Conservation (phyloP, 2,888 invertebrate genomes). For the Bembecia ichneumoniformis region DNA sequence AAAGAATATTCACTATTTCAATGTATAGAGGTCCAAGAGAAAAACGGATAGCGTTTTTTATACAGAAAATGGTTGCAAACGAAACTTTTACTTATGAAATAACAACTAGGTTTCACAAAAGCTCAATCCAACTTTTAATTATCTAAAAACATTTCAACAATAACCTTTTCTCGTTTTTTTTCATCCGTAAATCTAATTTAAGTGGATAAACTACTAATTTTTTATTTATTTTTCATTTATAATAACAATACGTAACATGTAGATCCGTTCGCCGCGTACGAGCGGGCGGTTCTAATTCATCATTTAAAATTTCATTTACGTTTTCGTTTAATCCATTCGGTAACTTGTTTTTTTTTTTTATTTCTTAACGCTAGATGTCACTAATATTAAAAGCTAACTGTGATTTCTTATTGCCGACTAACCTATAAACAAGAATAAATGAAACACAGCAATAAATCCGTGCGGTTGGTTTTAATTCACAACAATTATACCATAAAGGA, state of each 20-base stretch:
- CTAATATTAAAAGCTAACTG: constrained; percentile 69
- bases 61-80: constrained; percentile 26
- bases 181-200: constrained; percentile 60
- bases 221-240: constrained; percentile 23
- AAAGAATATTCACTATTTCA: neutral
- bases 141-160: constrained; percentile 72
- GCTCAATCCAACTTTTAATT: constrained; percentile 65
- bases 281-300: constrained; percentile 42
- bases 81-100: constrained; percentile 35
- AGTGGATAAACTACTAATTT: constrained; percentile 67
- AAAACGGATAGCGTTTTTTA: constrained; percentile 21
- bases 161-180: constrained; percentile 51
- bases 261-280: constrained; percentile 28
- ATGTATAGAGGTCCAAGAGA: neutral
- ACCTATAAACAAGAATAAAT: constrained; percentile 18
- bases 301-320: constrained; percentile 28
- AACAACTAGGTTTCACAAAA: constrained; percentile 63
- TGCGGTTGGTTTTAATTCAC: constrained; percentile 10
- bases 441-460: constrained; percentile 7
- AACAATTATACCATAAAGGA: constrained; percentile 13
- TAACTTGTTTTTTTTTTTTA: constrained; percentile 57
- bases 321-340: constrained; percentile 28
- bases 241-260: constrained; percentile 67
- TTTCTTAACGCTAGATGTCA: constrained; percentile 70
- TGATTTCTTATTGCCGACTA: constrained; percentile 38